Evolutionary conservation across 2,113 vertebrate genomes (phyloP), one percentile per base, ranked within the genome.

Genomic region (Peromyscus leucopus): DNA sequence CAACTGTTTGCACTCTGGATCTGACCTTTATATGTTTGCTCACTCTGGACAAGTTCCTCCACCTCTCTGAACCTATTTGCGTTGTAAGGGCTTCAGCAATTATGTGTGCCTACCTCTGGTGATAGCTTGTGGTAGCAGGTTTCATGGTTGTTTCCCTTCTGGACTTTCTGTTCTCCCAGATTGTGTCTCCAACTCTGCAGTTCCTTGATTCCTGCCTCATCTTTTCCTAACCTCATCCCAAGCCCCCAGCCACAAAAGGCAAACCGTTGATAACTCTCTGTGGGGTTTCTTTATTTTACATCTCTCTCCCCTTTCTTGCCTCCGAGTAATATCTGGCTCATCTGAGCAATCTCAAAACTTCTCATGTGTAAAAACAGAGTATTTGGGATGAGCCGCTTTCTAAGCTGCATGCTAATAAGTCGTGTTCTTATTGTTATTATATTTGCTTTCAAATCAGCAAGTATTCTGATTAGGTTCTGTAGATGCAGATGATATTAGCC

Each of bases 401-500:
- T 86, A 94, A 96, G 67, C 90, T 97, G 92, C 96, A 91, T 97
- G 92, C 76, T 97, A 97, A 96, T 96, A 94, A 95, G 95, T 93
- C 9, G 36, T 59, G 78, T 51, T 95, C 95, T 94, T 94, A 93
- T 39, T 89, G 78, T 93, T 96, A 96, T 96, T 92, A 67, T 87
- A 97, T 97, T 97, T 96, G 96, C 96, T 97, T 98, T 97, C 95
- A 97, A 96, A 97, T 97, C 96, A 97, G 89, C 74, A 48, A 97
- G 94, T 95, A 97, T 96, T 91, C 92, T 97, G 94, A 97, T 97
- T 94, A 96, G 96, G 87, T 87, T 76, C 33, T 74, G 78, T 83
- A 72, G 74, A 95, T 91, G 94, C 78, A 83, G 82, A 91, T 91
- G 83, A 91, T 96, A 92, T 94, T 86, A 97, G 63, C 93, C 96